These are phyloP conservation scores for Spilarctia lutea DNA, from an alignment of 2,888 invertebrate genomes.

Conservation along the genomic window DNA sequence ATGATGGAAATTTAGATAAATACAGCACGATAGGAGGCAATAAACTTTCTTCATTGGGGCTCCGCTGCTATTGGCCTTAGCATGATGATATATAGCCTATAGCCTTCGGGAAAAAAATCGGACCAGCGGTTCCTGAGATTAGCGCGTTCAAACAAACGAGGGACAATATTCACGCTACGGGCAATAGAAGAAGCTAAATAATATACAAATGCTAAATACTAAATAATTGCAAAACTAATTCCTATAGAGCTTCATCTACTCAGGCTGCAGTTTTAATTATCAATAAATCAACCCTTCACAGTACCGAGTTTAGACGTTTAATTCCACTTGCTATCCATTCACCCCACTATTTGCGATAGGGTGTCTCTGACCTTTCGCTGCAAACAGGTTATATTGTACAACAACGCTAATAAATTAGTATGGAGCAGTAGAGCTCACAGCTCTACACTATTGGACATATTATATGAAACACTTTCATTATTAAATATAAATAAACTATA, in stretches of 20 bases:
- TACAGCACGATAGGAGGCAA: too few species aligned
- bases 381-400: neutral
- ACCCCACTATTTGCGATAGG: conserved; percentile 9
- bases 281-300: conserved; percentile 14
- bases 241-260: neutral
- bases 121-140: too few species aligned
- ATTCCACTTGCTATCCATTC: conserved; percentile 4
- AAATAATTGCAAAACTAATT: neutral
- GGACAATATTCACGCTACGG: too few species aligned
- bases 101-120: too few species aligned
- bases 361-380: conserved; percentile 22
- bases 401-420: neutral
- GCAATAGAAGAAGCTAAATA: too few species aligned
- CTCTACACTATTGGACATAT: conserved; percentile 4
- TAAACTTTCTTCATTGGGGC: too few species aligned
- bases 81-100: too few species aligned
- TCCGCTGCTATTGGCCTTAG: too few species aligned
- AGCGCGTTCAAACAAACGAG: too few species aligned
- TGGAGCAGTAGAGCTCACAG: neutral
- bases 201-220: too few species aligned
- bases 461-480: conserved; percentile 20
- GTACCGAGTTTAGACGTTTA: neutral
- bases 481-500: conserved; percentile 1
- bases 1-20: too few species aligned
- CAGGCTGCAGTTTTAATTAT: neutral